Percentiles rank a stretch among this genome's conserved stretches.
Evolutionary conservation across 2,888 invertebrate species (phyloP).

Genomic region (Drosophila tanythrix): DNA sequence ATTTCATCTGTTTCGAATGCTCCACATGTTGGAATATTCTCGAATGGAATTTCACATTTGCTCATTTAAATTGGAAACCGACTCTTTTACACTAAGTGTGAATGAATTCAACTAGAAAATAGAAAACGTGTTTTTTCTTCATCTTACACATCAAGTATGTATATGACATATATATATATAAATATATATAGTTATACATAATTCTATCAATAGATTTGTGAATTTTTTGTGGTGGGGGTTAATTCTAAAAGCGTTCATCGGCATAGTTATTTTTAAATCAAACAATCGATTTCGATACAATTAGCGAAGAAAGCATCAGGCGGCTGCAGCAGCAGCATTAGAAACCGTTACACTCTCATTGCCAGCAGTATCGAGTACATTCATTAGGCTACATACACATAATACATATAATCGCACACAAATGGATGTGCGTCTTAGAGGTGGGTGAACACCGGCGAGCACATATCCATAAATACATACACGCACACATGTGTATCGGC

Average conservation of each 20-base stretch:
- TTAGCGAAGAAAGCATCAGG: conserved; percentile 39
- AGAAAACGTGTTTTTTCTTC: conserved; percentile 15
- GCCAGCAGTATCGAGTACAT: conserved; percentile 34
- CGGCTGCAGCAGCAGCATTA: conserved; percentile 35
- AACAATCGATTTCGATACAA: conserved; percentile 75
- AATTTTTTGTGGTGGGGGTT: conserved; percentile 36
- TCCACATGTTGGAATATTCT: conserved; percentile 42
- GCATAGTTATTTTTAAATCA: conserved; percentile 72
- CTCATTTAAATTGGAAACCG: conserved; percentile 34
- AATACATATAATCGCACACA: background rate
- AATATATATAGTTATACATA: conserved; percentile 23
- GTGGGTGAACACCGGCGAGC: conserved; percentile 47
- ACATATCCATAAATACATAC: conserved; percentile 2
- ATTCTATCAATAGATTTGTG: conserved; percentile 20
- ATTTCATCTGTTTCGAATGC: conserved; percentile 4
- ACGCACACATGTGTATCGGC: conserved; percentile 46
- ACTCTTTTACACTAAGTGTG: conserved; percentile 62
- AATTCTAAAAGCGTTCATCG: conserved; percentile 78
- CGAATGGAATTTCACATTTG: conserved; percentile 60
- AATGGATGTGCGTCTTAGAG: background rate
- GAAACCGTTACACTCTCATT: conserved; percentile 62
- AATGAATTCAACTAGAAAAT: conserved; percentile 54
- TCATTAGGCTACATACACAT: background rate
- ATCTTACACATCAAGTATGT: conserved; percentile 21
- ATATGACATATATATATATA: conserved; percentile 18